Percentiles rank a stretch among this genome's conserved stretches.
phyloP scores from a whole-genome alignment of 2,888 invertebrate species.

The Leucophenga montana region DNA sequence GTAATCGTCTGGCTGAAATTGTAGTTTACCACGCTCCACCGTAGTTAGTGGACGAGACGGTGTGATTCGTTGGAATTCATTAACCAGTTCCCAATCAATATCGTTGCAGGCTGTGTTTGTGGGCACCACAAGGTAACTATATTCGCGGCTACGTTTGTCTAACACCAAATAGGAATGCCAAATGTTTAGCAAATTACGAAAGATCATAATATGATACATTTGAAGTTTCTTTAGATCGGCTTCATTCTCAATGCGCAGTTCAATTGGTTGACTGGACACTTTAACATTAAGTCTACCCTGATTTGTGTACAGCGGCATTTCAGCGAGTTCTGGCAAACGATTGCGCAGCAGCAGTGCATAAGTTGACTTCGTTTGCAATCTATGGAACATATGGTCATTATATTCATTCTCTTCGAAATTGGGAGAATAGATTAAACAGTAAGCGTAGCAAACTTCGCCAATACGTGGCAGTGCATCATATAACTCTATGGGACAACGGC shows the following conservation, averaged over 20 bases:
- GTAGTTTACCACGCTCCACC: constrained; percentile 63
- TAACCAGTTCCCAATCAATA: constrained; percentile 79
- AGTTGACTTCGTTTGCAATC: constrained; percentile 63
- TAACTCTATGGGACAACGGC: constrained; percentile 62
- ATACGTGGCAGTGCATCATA: constrained; percentile 54
- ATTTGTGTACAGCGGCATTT: constrained; percentile 84
- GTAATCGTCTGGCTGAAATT: constrained; percentile 77
- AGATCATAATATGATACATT: constrained; percentile 84
- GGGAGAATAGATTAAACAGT: constrained; percentile 77
- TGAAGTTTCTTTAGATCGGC: constrained; percentile 75
- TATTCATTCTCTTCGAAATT: constrained; percentile 74
- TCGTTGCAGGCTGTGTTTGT: constrained; percentile 60
- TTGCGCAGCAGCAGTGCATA: constrained; percentile 80
- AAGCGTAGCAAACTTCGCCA: constrained; percentile 74
- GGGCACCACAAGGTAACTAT: constrained; percentile 76
- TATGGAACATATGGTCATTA: constrained; percentile 66
- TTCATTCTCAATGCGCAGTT: constrained; percentile 73
- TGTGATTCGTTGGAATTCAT: constrained; percentile 73
- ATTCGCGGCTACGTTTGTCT: constrained; percentile 76
- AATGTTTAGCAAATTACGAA: constrained; percentile 79
- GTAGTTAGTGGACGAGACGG: not conserved
- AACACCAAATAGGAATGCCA: constrained; percentile 78
- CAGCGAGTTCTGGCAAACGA: constrained; percentile 77
- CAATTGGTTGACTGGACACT: constrained; percentile 74
- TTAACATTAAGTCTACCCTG: constrained; percentile 75